Evolutionary conservation across 2,113 vertebrate species (phyloP).

Genomic region (Parotia lawesii): DNA sequence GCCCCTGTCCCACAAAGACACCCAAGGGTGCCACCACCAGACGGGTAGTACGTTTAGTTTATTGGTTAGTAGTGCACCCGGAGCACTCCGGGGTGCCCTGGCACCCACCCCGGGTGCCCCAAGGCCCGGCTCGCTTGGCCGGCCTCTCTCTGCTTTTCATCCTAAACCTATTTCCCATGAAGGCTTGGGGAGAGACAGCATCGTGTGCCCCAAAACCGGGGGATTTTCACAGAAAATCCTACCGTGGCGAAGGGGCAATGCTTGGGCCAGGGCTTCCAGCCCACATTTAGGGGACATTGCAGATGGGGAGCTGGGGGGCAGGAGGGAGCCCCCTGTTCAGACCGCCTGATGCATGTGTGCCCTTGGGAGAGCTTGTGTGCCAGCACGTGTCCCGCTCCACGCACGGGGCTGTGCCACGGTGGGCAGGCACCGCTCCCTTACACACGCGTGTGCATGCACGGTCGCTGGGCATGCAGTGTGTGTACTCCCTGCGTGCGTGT

Average conservation of each 20-base stretch:
- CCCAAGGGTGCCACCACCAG: background rate
- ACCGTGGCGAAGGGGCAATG: background rate
- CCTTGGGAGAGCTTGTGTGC: background rate
- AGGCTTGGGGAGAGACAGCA: background rate
- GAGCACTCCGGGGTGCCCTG: background rate
- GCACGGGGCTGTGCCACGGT: accelerated
- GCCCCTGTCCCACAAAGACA: background rate
- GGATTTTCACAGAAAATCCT: conserved; percentile 30
- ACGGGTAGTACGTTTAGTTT: conserved; percentile 2
- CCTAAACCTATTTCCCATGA: background rate
- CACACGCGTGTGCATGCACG: accelerated
- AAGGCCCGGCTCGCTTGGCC: background rate
- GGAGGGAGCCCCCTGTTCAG: background rate
- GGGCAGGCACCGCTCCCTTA: accelerated
- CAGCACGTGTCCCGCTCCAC: background rate
- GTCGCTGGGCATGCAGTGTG: accelerated
- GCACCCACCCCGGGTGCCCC: background rate
- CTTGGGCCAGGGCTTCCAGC: background rate
- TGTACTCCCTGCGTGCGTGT: accelerated
- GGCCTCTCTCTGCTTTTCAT: background rate
- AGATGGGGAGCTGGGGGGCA: background rate
- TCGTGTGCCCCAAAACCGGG: background rate
- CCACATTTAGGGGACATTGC: background rate
- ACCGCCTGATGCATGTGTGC: accelerated
- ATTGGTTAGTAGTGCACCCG: conserved; percentile 38